Percentiles rank a stretch among this genome's conserved stretches.
Evolutionary conservation across 2,888 invertebrate species (phyloP).

Genomic region (Drosophila eohydei): DNA sequence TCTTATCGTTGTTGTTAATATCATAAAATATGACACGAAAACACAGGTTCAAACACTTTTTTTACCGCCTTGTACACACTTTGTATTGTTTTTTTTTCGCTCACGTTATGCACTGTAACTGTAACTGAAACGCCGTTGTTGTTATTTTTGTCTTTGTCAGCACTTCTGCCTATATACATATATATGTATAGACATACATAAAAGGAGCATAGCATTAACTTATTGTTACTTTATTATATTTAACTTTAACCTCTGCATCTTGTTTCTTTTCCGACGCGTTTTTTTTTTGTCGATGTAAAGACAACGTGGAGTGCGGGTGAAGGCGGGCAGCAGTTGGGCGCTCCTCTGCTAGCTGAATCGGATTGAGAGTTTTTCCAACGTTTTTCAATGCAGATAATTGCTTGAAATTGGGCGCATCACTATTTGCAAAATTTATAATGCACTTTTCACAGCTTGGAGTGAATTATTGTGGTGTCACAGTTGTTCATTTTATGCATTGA

Average conservation of each 20-base stretch:
- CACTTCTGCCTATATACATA: slow-evolving; percentile 8
- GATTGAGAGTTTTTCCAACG: slow-evolving; percentile 55
- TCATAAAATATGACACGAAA: slow-evolving; percentile 44
- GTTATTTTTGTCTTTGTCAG: slow-evolving; percentile 35
- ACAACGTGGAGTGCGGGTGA: slow-evolving; percentile 54
- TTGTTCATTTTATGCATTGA: slow-evolving; percentile 50
- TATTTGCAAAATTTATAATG: slow-evolving; percentile 43
- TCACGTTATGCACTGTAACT: slow-evolving; percentile 32
- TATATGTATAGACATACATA: slow-evolving; percentile 12
- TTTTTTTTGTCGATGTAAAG: slow-evolving; percentile 24
- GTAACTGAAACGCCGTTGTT: slow-evolving; percentile 28
- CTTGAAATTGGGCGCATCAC: slow-evolving; percentile 43
- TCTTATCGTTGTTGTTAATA: slow-evolving; percentile 15
- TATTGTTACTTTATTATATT: slow-evolving; percentile 40
- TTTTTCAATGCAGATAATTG: slow-evolving; percentile 47
- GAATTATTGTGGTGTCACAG: slow-evolving; percentile 41
- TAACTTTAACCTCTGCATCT: slow-evolving; percentile 54
- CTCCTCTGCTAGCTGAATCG: slow-evolving; percentile 55
- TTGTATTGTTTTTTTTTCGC: slow-evolving; percentile 42
- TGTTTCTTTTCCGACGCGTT: slow-evolving; percentile 56
- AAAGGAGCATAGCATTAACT: slow-evolving; percentile 24
- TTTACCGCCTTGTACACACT: slow-evolving; percentile 40
- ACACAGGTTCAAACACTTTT: slow-evolving; percentile 33
- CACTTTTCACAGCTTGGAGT: slow-evolving; percentile 39
- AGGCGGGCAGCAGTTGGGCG: slow-evolving; percentile 50